phyloP scores from a whole-genome alignment of 2,888 invertebrate genomes.

The Gonocerus acuteangulatus region DNA sequence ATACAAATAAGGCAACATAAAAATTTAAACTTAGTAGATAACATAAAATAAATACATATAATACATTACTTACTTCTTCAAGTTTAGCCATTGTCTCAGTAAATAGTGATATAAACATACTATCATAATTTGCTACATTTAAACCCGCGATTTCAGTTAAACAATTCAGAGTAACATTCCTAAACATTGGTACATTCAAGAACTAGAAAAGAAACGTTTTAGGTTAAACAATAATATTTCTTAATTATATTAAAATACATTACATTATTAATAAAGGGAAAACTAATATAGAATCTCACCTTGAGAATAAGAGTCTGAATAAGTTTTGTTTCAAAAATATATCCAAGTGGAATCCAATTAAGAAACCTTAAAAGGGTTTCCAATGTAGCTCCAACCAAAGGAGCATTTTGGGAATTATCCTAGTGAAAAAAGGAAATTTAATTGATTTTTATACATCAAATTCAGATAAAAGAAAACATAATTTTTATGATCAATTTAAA shows the following conservation, averaged over 20 bases:
- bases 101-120: constrained; percentile 83
- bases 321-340: constrained; percentile 97
- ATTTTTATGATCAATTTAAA: background rate
- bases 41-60: no score
- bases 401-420: constrained; percentile 95
- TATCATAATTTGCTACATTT: constrained; percentile 81
- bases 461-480: constrained; percentile 3
- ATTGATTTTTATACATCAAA: no score
- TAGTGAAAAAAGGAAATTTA: constrained; percentile 40
- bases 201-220: constrained; percentile 59
- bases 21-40: no score
- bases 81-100: constrained; percentile 87
- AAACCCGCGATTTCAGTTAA: constrained; percentile 96
- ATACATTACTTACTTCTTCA: constrained; percentile 50
- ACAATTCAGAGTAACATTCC: constrained; percentile 96
- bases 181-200: constrained; percentile 92
- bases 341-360: constrained; percentile 99
- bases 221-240: background rate
- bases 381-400: constrained; percentile 88
- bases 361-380: constrained; percentile 93
- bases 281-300: constrained; percentile 41
- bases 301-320: constrained; percentile 90
- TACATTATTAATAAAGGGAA: background rate
- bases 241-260: background rate
- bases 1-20: no score